Evolutionary conservation across 2,797 vertebrate species (phyloP), one percentile per base, ranked within the genome.

Genomic region (Sebastes glaucus): DNA sequence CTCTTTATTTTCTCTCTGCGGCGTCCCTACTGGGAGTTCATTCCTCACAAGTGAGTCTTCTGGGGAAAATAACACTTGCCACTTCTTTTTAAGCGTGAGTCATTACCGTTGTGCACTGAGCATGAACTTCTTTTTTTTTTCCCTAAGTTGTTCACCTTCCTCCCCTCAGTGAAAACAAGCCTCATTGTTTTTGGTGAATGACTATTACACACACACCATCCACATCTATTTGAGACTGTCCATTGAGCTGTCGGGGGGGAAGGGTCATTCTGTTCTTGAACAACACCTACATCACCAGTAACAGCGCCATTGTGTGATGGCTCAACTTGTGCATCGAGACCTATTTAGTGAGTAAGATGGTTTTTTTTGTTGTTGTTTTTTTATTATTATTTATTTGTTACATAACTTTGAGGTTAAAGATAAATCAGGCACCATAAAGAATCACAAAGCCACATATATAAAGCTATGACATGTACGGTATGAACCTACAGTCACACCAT

Each of bases 111-210:
- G 64, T 68, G 38, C 38, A n/a, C 62, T 60, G 55, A 66, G 33
- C 28, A 49, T 77, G 38, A 57, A 59, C 56, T 16, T 64, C 28
- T 60, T 13, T 32, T 68, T 33, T 64, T 67, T n/a, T 32, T 2
- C 16, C 27, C 7, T 32, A 23, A 81, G 35, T 62, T 78, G 33
- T 69, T 71, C 56, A 77, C 60, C 66, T 74, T 67, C 49, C n/a
- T 71, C 52, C 27, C 68, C 16, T 53, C 27, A 42, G 42, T 73
- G 23, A 60, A 69, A 81, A 74, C 53, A 65, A 46, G 38, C 23
- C 32, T 74, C 11, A 42, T 30, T 83, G 80, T 76, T 81, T 80
- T 70, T 57, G 68, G 60, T 63, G 60, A 77, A 74, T 60, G 25
- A 66, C 52, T 59, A 57, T 66, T 60, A 38, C 33, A 69, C 74